These are phyloP conservation scores for Myocastor coypus DNA, from an alignment of 2,113 vertebrate species.

Conservation along the genomic window DNA sequence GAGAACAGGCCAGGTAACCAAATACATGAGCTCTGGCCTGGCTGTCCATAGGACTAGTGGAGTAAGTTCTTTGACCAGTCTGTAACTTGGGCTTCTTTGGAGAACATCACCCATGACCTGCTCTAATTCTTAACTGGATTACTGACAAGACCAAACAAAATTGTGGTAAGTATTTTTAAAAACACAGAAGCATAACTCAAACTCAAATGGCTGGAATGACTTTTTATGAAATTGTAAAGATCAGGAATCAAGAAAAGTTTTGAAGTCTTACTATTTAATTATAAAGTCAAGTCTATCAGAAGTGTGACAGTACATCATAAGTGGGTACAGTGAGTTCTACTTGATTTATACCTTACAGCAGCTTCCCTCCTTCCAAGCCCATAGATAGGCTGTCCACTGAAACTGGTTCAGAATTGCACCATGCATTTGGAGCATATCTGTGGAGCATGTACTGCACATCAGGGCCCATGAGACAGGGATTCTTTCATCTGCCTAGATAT, in stretches of 20 bases:
- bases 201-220: background rate
- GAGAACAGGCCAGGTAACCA: background rate
- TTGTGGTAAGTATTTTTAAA: background rate
- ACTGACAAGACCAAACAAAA: background rate
- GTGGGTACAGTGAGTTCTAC: background rate
- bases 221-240: background rate
- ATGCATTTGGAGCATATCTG: too few species aligned
- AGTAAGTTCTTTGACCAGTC: background rate
- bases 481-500: background rate
- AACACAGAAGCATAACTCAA: conserved; percentile 38
- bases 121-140: background rate
- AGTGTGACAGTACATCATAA: background rate
- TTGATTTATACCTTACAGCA: background rate
- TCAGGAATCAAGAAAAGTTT: conserved; percentile 23
- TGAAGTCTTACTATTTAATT: conserved; percentile 23
- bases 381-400: background rate
- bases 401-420: background rate
- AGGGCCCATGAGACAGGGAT: background rate
- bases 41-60: background rate
- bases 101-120: background rate
- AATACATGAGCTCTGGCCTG: background rate
- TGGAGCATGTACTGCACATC: background rate
- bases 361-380: background rate
- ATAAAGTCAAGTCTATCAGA: background rate
- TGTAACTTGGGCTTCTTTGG: background rate